Percentiles rank a stretch among this genome's conserved stretches.
phyloP scores from a whole-genome alignment of 2,888 invertebrate genomes.

The Aspidapion aeneum region DNA sequence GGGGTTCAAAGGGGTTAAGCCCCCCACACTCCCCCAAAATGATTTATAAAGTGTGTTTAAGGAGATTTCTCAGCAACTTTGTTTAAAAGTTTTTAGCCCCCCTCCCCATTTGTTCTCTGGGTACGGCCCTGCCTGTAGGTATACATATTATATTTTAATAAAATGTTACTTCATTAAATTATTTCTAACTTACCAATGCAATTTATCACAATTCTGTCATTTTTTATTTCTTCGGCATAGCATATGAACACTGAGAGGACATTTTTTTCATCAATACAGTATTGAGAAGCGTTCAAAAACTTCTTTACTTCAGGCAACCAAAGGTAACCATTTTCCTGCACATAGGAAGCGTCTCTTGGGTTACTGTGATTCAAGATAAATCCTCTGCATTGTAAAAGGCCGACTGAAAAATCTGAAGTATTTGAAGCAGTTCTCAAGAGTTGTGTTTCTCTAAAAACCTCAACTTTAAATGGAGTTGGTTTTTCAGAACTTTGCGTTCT shows the following conservation, averaged over 20 bases:
- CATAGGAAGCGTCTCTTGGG: conserved; percentile 26
- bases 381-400: conserved; percentile 20
- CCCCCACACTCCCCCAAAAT: too few relatives aligned
- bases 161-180: too few relatives aligned
- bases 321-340: conserved; percentile 32
- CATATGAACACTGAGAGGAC: conserved; percentile 28
- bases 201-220: not conserved
- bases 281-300: conserved; percentile 25
- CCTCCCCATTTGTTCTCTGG: too few relatives aligned
- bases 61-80: too few relatives aligned
- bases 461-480: conserved; percentile 17
- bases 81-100: too few relatives aligned
- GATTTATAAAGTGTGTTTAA: too few relatives aligned
- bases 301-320: conserved; percentile 24
- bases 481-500: conserved; percentile 5
- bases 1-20: too few relatives aligned
- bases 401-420: conserved; percentile 15
- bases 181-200: not conserved
- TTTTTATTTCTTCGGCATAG: conserved; percentile 12
- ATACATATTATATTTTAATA: too few relatives aligned
- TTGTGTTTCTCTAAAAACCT: conserved; percentile 11
- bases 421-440: conserved; percentile 5
- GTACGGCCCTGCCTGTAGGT: too few relatives aligned
- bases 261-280: conserved; percentile 29
- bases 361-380: conserved; percentile 8